A percentile compares a stretch with the other conserved stretches of the same genome.
phyloP scores from a whole-genome alignment of 2,113 vertebrate species.

The Crypturellus undulatus region DNA sequence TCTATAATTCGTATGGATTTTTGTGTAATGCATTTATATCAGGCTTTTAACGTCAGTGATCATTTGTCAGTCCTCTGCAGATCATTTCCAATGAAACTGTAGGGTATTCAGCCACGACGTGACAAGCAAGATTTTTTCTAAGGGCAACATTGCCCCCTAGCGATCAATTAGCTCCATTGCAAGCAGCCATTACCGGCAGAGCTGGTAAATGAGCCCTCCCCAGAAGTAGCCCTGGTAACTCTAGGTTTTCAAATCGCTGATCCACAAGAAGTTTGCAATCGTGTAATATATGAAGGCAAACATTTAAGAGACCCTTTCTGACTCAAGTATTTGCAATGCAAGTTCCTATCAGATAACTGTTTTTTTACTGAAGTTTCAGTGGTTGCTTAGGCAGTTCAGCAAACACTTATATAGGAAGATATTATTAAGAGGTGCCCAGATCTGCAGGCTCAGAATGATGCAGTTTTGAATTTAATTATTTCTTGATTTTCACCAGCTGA shows the following conservation, averaged over 20 bases:
- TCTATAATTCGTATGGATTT: accelerated
- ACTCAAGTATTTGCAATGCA: neutral
- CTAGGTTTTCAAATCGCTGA: neutral
- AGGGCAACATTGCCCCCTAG: slow-evolving; percentile 5
- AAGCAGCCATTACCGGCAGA: neutral
- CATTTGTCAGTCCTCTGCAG: neutral
- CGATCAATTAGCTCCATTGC: neutral
- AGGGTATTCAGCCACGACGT: neutral
- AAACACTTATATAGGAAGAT: neutral
- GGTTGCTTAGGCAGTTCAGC: neutral
- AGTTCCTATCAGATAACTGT: neutral
- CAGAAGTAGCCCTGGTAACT: neutral
- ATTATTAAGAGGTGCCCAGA: neutral
- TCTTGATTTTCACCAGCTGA: neutral
- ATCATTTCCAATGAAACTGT: neutral
- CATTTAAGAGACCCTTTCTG: neutral
- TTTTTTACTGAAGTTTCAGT: neutral
- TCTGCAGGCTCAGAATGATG: neutral
- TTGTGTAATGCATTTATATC: neutral
- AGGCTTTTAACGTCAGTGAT: accelerated
- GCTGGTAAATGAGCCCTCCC: neutral
- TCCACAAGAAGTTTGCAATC: neutral
- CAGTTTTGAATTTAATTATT: neutral
- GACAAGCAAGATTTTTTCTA: neutral
- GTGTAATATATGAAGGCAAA: neutral